Percentiles rank a stretch among this genome's conserved stretches.
These are phyloP conservation scores for Ephestia elutella DNA, from an alignment of 1,140 invertebrate genomes.

Conservation along the genomic window DNA sequence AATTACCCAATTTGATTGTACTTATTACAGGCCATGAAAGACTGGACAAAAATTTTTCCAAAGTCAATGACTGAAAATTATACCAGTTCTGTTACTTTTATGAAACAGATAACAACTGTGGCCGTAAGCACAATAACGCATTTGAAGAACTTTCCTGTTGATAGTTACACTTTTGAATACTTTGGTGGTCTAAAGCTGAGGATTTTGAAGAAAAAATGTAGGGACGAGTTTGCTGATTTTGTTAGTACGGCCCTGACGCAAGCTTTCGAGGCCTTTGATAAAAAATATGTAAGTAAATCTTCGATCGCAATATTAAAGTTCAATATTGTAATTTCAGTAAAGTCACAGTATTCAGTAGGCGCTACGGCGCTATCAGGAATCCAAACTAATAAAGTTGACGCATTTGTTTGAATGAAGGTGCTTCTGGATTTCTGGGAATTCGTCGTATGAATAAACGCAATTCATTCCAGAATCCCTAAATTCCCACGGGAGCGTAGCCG, in stretches of 20 bases:
- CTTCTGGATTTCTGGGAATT: too few species aligned
- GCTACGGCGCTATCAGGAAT: too few species aligned
- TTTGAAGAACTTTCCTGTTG: slow-evolving; percentile 49
- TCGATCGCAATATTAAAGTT: too few species aligned
- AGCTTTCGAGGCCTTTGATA: slow-evolving; percentile 58
- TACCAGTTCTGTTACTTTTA: slow-evolving; percentile 55
- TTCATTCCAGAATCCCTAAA: too few species aligned
- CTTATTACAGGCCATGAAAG: slow-evolving; percentile 34
- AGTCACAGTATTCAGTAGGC: too few species aligned
- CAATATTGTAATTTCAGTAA: too few species aligned
- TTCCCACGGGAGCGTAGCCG: too few species aligned
- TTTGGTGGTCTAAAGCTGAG: slow-evolving; percentile 43
- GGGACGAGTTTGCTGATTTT: slow-evolving; percentile 50
- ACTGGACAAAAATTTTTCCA: slow-evolving; percentile 53
- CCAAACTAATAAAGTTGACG: too few species aligned
- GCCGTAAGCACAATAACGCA: slow-evolving; percentile 54
- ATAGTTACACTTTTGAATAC: slow-evolving; percentile 41
- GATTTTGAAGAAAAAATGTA: slow-evolving; percentile 51
- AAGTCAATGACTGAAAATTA: slow-evolving; percentile 43
- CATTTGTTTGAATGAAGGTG: too few species aligned
- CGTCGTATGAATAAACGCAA: too few species aligned
- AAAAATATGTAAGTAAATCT: slow-evolving; percentile 55
- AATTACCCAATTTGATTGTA: not conserved
- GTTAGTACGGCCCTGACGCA: slow-evolving; percentile 45
- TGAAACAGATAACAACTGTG: slow-evolving; percentile 56